Percentiles rank a stretch among this genome's conserved stretches.
Conservation (phyloP, 2,113 vertebrate species). For the Prunella himalayana region DNA sequence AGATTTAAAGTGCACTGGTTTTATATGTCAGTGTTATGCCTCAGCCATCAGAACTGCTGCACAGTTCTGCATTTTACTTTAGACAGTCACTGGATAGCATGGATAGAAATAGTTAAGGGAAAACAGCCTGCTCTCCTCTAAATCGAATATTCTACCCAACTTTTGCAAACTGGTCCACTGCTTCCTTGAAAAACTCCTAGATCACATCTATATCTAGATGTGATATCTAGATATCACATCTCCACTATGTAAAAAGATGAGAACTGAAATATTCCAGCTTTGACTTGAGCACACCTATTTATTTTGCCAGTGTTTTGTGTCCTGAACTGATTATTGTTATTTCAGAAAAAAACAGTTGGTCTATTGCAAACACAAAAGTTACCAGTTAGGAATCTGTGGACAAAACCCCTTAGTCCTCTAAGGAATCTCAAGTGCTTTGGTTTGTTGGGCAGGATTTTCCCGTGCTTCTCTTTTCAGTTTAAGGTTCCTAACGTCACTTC, state of each 20-base stretch:
- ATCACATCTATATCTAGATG: not conserved
- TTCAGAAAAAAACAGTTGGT: not conserved
- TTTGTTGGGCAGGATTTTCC: not conserved
- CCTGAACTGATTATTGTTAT: not conserved
- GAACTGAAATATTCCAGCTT: not conserved
- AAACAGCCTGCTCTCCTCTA: not conserved
- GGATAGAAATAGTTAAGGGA: not conserved
- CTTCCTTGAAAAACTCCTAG: not conserved
- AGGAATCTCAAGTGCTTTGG: not conserved
- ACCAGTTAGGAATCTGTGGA: not conserved
- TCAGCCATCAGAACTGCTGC: not conserved
- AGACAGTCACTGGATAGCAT: not conserved
- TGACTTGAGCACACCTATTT: not conserved
- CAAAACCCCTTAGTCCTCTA: not conserved
- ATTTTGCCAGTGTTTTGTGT: not conserved
- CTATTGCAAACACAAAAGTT: not conserved
- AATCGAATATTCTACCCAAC: not conserved
- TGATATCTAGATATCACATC: no score
- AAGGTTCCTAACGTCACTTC: not conserved
- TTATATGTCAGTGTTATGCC: not conserved
- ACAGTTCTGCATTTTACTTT: not conserved
- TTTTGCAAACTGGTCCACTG: not conserved
- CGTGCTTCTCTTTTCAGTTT: not conserved
- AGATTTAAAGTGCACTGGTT: not conserved
- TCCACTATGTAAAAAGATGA: not conserved